phyloP scores from a whole-genome alignment of 2,888 invertebrate species.

The Teleogryllus oceanicus region DNA sequence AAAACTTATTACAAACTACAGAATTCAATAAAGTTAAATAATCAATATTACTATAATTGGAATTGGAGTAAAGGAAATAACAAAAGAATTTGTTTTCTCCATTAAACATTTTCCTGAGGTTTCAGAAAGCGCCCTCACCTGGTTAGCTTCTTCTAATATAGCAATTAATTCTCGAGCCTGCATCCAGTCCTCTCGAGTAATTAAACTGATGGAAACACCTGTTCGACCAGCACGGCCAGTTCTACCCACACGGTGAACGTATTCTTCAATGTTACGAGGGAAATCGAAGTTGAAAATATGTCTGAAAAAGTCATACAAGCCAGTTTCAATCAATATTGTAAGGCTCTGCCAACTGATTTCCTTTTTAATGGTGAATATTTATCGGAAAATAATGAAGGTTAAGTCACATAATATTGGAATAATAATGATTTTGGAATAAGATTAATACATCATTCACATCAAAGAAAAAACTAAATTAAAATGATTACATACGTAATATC shows the following conservation, averaged over 20 bases:
- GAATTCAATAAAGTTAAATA: too few relatives aligned
- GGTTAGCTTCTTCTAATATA: slow-evolving; percentile 82
- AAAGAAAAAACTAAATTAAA: background rate
- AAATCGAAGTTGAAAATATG: slow-evolving; percentile 93
- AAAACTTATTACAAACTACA: too few relatives aligned
- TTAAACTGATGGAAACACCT: slow-evolving; percentile 77
- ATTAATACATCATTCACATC: too few relatives aligned
- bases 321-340: too few relatives aligned
- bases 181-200: slow-evolving; percentile 78
- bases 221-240: slow-evolving; percentile 88
- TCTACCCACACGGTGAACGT: slow-evolving; percentile 92
- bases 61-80: too few relatives aligned
- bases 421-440: too few relatives aligned
- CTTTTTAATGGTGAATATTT: too few relatives aligned
- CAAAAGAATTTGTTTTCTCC: background rate
- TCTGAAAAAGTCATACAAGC: slow-evolving; percentile 43
- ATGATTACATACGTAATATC: slow-evolving; percentile 64
- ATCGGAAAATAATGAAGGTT: too few relatives aligned
- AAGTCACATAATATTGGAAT: too few relatives aligned
- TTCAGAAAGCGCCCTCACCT: slow-evolving; percentile 46
- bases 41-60: too few relatives aligned
- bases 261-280: slow-evolving; percentile 91
- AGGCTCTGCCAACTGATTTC: too few relatives aligned
- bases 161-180: slow-evolving; percentile 76
- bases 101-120: background rate